phyloP scores from a whole-genome alignment of 2,888 invertebrate species.

The Agrilus biguttatus region DNA sequence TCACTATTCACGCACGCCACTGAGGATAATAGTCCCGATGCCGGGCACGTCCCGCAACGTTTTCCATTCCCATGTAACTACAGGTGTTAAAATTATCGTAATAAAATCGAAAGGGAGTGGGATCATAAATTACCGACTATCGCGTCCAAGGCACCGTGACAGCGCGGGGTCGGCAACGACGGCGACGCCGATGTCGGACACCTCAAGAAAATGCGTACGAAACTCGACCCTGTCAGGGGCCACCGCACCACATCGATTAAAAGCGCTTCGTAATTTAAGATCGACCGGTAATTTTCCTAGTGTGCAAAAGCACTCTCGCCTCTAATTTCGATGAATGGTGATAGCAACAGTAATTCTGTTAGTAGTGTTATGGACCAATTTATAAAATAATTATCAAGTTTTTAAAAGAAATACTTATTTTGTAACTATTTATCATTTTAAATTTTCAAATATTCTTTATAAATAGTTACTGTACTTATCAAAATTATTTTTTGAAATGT shows the following conservation, averaged over 20 bases:
- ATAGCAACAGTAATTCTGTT: constrained; percentile 14
- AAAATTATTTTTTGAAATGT: too few species aligned
- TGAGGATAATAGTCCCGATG: too few species aligned
- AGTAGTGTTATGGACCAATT: too few species aligned
- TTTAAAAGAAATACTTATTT: too few species aligned
- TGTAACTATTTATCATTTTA: too few species aligned
- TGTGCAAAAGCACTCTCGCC: constrained; percentile 10
- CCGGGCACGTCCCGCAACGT: too few species aligned
- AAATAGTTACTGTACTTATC: too few species aligned
- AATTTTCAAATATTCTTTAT: too few species aligned
- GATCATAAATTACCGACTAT: constrained; percentile 25
- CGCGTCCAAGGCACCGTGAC: constrained; percentile 14
- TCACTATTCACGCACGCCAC: too few species aligned
- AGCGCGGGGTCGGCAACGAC: background rate
- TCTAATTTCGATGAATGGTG: constrained; percentile 14
- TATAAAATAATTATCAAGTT: too few species aligned
- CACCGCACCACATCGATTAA: constrained; percentile 9
- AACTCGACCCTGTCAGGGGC: background rate
- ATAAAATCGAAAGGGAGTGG: constrained; percentile 30
- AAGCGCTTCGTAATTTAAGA: constrained; percentile 17
- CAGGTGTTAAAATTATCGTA: constrained; percentile 31
- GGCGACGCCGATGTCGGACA: background rate
- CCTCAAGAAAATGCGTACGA: background rate
- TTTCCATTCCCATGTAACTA: constrained; percentile 12
- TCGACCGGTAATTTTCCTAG: constrained; percentile 11